A percentile compares a stretch with the other conserved stretches of the same genome.
Conservation (phyloP, 2,888 invertebrate species). For the Dicyrtomina minuta region DNA sequence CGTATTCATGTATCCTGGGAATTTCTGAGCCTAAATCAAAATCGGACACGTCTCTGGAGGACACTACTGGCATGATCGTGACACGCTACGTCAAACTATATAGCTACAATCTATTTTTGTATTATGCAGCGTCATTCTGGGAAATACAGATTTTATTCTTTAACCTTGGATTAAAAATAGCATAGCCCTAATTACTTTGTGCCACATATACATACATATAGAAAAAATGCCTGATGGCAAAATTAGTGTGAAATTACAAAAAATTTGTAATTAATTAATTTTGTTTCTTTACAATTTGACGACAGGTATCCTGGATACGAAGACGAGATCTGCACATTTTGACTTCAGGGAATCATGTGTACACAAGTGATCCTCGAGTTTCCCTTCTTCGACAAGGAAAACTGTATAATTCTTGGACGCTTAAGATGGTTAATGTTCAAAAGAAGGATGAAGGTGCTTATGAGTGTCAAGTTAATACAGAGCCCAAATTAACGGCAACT, state of each 20-base stretch:
- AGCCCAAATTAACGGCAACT: conserved; percentile 55
- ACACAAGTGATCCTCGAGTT: conserved; percentile 47
- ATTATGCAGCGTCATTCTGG: too few relatives aligned
- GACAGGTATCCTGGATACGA: conserved; percentile 52
- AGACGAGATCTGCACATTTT: conserved; percentile 50
- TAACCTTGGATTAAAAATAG: too few relatives aligned
- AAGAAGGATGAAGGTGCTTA: conserved; percentile 53
- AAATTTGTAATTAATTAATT: neutral
- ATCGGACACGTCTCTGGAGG: too few relatives aligned
- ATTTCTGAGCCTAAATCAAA: too few relatives aligned
- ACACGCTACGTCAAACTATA: too few relatives aligned
- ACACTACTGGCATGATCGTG: too few relatives aligned
- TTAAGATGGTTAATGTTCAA: conserved; percentile 40
- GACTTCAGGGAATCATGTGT: conserved; percentile 48
- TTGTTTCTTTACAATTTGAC: neutral
- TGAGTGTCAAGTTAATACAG: conserved; percentile 56
- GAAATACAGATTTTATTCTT: too few relatives aligned
- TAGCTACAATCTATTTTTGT: too few relatives aligned
- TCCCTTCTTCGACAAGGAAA: conserved; percentile 45
- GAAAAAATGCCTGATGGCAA: neutral
- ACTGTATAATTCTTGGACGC: conserved; percentile 47
- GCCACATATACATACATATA: conserved; percentile 13
- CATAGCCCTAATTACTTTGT: too few relatives aligned
- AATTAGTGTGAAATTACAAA: neutral
- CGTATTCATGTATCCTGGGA: too few relatives aligned